Evolutionary conservation across 2,888 invertebrate genomes (phyloP), one percentile per base, ranked within the genome.

Genomic region (Metalampra italica): DNA sequence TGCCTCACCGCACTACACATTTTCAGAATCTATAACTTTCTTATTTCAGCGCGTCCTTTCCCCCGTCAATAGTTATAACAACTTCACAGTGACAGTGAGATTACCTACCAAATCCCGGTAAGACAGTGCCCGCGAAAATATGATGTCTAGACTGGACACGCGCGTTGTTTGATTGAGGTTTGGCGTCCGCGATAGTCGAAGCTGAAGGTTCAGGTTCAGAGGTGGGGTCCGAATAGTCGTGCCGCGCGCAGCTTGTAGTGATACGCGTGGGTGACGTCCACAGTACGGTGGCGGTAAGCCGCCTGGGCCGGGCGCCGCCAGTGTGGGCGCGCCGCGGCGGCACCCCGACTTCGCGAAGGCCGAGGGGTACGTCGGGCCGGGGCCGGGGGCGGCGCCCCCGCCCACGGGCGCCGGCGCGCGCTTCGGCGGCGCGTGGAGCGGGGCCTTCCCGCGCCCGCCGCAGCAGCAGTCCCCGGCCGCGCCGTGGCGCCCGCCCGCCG

Each of bases 301-400:
- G 9, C 90, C 92, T 90, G 92, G 67, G 37, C 58, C 64, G 15
- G 72, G 68, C 32, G 63, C 57, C 34, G 60, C 64, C 53, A 51
- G 64, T 47, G 71, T 68, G 57, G 92, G 93, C 45, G 93, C 94
- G 64, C 94, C 94, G 41, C 91, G 95, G 62, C 90, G 95, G 68
- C 95, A 95, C 90, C 95, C 95, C 47, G 95, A 95, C 86, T 95
- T 95, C 89, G 92, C 76, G 42, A 95, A 95, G 88, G 66, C 62
- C 34, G 95, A 95, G 51, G 47, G 42, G 12, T 51, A 51, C 29
- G 37, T 44, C 13, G 59, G 49, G 58, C 55, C 54, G 66, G 60
- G 53, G 53, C 43, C 60, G 45, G 51, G 54, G 48, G 47, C 46
- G 36, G 45, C 43, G 36, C 45, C 45, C 11, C 39, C 57, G 52